Evolutionary conservation across 2,113 vertebrate species (phyloP), one percentile per base, ranked within the genome.

Genomic region (Pelodiscus sinensis): DNA sequence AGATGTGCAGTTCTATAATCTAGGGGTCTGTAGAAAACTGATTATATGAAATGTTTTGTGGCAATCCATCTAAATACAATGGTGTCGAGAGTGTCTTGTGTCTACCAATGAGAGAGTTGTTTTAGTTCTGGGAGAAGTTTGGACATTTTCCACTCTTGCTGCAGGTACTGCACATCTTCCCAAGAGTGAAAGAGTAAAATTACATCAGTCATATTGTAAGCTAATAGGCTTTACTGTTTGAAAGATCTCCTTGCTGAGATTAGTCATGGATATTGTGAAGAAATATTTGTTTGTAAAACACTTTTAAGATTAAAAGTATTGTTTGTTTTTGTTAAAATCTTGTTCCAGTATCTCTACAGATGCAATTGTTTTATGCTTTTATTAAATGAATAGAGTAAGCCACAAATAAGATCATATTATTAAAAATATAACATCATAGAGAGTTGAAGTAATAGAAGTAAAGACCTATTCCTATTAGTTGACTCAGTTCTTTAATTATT

Each of bases 141-240:
- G 52, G 7, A 6, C 82, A 57, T 68, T 60, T 11, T 73, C 81
- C 12, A 57, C 24, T 93, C 35, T 21, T 86, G 3, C 8, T 11
- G 24, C 38, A 3, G 83, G 44, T 5, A 22, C 1, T 71, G 82
- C 0, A 0, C 1, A 0, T 84, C 89, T 94, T 51, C 58, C 79
- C 16, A 65, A 79, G 87, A 82, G 44, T 50, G 6, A 86, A 10
- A 9, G 22, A 57, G 54, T 90, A 8, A 2, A 22, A 0, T 77
- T 71, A 19, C 52, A 35, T 79, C 44, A 71, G 31, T 29, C n/a
- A 18, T 38, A 52, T 71, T 58, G 21, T 68, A 82, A 73, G 24
- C 21, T 24, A 38, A 27, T 44, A n/a, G 35, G 71, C 31, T 68
- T 31, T 68, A 18, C 62, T n/a, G 62, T 68, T 68, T 77, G 29